These are phyloP conservation scores for Nemopilema nomurai DNA, from an alignment of 30 jellyfish, hydroid and myxozoan species.

Conservation along the genomic window DNA sequence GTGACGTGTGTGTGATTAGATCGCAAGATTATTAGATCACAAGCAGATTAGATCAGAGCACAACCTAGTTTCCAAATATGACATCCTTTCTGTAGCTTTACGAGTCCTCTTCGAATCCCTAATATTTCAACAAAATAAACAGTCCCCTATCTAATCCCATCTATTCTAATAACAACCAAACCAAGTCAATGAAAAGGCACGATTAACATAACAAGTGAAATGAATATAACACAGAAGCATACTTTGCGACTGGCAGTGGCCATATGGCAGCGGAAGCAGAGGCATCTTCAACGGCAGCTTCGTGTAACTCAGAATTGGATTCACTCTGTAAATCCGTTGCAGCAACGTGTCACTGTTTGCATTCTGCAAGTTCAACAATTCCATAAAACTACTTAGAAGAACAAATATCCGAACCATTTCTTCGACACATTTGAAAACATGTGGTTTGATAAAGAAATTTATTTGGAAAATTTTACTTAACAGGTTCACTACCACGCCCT, in stretches of 20 bases:
- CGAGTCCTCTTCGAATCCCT: too few relatives aligned
- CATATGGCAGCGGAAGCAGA: slow-evolving; percentile 94
- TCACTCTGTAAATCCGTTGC: slow-evolving; percentile 90
- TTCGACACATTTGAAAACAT: neutral
- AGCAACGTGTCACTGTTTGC: slow-evolving; percentile 78
- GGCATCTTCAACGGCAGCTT: slow-evolving; percentile 98
- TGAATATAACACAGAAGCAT: slow-evolving; percentile 9
- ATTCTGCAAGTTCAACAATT: slow-evolving; percentile 31
- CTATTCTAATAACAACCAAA: neutral
- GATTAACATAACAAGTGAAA: neutral
- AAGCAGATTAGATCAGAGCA: too few relatives aligned
- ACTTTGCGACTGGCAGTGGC: slow-evolving; percentile 89
- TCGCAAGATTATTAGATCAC: too few relatives aligned
- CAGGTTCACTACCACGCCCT: neutral
- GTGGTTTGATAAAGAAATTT: neutral
- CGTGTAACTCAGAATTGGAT: slow-evolving; percentile 89
- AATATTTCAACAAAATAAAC: too few relatives aligned
- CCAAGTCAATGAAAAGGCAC: neutral
- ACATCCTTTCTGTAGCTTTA: too few relatives aligned
- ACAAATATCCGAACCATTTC: neutral
- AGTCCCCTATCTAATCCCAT: too few relatives aligned
- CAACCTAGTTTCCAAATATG: too few relatives aligned
- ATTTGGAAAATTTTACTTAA: neutral
- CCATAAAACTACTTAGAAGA: neutral
- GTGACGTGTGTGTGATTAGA: neutral